A percentile compares a stretch with the other conserved stretches of the same genome.
These are phyloP conservation scores for Brachionus paranguensis DNA, from an alignment of 1,140 invertebrate species.

Conservation along the genomic window DNA sequence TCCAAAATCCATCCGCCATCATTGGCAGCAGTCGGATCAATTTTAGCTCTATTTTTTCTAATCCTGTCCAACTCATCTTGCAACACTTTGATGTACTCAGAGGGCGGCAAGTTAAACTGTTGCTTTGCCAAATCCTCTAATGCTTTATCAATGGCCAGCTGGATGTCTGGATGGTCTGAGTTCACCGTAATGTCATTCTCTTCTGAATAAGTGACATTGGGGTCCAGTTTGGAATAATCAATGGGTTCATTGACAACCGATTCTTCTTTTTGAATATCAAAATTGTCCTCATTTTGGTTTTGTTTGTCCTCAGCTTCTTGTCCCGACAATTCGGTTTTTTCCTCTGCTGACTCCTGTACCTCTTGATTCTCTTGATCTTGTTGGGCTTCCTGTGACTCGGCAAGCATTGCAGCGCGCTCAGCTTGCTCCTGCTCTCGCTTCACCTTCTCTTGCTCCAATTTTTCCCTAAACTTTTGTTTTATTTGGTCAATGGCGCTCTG, in stretches of 20 bases:
- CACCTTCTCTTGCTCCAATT: constrained; percentile 23
- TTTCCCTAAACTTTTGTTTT: constrained; percentile 29
- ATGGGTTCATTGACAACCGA: neutral
- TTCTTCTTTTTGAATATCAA: neutral
- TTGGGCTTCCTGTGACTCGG: constrained; percentile 45
- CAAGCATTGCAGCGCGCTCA: constrained; percentile 27
- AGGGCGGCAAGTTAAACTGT: neutral
- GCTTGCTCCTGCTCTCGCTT: neutral
- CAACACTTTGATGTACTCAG: constrained; percentile 9
- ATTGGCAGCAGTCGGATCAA: constrained; percentile 38
- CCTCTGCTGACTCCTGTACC: neutral
- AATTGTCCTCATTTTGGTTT: neutral
- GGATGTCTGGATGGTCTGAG: constrained; percentile 36
- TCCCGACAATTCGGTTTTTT: neutral
- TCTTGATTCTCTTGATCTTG: constrained; percentile 43
- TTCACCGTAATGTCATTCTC: constrained; percentile 10
- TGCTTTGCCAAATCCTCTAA: neutral
- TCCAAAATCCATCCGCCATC: constrained; percentile 55
- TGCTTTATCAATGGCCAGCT: constrained; percentile 13
- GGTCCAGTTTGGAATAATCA: neutral
- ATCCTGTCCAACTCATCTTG: constrained; percentile 13
- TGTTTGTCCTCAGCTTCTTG: neutral
- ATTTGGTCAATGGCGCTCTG: constrained; percentile 4
- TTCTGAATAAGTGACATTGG: neutral
- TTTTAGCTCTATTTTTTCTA: neutral